Conservation (phyloP, 2,113 vertebrate genomes). For the Calyptommatus sinebrachiatus region DNA sequence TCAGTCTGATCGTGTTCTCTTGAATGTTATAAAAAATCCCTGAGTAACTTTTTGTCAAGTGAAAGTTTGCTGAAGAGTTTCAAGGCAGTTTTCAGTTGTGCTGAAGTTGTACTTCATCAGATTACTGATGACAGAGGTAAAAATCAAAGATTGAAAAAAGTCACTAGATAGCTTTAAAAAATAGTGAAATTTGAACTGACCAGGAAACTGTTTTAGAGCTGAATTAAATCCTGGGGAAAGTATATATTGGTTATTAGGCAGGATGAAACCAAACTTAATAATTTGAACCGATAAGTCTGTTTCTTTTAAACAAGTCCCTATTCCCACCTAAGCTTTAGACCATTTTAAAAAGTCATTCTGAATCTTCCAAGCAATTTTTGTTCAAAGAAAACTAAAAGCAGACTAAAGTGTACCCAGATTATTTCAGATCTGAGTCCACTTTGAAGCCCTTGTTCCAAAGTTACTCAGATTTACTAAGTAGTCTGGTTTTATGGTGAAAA, state of each 20-base stretch:
- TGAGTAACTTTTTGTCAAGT: too few species aligned
- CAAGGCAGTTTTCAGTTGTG: neutral
- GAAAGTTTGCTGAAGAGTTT: constrained; percentile 36
- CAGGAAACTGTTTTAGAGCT: constrained; percentile 5
- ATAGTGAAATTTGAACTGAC: constrained; percentile 14
- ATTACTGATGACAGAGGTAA: constrained; percentile 9
- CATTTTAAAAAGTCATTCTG: too few species aligned
- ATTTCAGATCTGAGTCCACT: too few species aligned
- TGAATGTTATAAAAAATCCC: neutral
- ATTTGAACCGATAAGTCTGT: neutral
- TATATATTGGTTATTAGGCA: neutral
- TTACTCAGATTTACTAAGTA: too few species aligned
- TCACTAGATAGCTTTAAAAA: neutral
- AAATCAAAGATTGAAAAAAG: constrained; percentile 28
- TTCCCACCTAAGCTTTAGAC: too few species aligned
- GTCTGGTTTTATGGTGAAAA: too few species aligned
- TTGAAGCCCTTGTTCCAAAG: too few species aligned
- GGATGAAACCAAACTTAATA: neutral
- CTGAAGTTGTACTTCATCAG: neutral
- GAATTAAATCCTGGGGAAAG: neutral
- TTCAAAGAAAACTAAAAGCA: too few species aligned
- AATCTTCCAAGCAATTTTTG: too few species aligned
- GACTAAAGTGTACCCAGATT: too few species aligned
- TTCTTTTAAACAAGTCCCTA: too few species aligned
- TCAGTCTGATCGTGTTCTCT: neutral